These are phyloP conservation scores for Drosophila nr. fundita DNA, from an alignment of 2,888 invertebrate species.

Conservation along the genomic window DNA sequence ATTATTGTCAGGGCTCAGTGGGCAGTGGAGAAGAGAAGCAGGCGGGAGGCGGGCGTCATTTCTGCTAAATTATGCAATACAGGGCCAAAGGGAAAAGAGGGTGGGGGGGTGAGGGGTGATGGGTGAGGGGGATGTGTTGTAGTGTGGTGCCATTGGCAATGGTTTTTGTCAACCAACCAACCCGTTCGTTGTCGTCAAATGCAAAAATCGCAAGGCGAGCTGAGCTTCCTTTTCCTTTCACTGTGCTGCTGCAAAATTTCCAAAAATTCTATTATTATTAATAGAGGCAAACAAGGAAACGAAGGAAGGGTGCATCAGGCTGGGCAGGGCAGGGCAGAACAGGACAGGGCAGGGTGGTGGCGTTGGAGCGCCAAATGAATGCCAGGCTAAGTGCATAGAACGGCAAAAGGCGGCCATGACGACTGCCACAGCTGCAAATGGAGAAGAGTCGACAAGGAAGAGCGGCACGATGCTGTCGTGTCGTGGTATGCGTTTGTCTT, in stretches of 20 bases:
- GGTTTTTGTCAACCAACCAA: conserved; percentile 49
- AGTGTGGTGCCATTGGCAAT: conserved; percentile 29
- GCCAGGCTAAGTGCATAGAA: conserved; percentile 33
- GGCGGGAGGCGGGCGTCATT: conserved; percentile 9
- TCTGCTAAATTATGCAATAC: conserved; percentile 47
- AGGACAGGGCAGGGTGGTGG: neutral
- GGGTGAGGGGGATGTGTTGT: neutral
- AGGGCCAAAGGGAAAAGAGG: conserved; percentile 24
- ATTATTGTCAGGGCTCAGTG: conserved; percentile 62
- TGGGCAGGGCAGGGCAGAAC: neutral
- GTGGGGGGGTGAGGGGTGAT: neutral
- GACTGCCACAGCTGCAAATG: conserved; percentile 48
- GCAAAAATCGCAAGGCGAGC: conserved; percentile 72
- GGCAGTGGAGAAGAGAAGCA: neutral
- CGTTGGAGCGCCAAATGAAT: conserved; percentile 46
- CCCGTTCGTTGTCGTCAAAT: conserved; percentile 70
- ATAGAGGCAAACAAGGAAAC: conserved; percentile 52
- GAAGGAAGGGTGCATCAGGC: neutral
- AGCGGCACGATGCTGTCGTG: conserved; percentile 31
- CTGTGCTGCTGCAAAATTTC: conserved; percentile 65
- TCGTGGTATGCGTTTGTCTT: conserved; percentile 71
- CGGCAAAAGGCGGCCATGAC: conserved; percentile 61
- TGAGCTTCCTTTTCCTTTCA: conserved; percentile 74
- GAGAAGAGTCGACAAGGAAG: conserved; percentile 13
- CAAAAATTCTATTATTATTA: conserved; percentile 80